Evolutionary conservation across 2,113 vertebrate genomes (phyloP).

Genomic region (Dasyurus viverrinus): DNA sequence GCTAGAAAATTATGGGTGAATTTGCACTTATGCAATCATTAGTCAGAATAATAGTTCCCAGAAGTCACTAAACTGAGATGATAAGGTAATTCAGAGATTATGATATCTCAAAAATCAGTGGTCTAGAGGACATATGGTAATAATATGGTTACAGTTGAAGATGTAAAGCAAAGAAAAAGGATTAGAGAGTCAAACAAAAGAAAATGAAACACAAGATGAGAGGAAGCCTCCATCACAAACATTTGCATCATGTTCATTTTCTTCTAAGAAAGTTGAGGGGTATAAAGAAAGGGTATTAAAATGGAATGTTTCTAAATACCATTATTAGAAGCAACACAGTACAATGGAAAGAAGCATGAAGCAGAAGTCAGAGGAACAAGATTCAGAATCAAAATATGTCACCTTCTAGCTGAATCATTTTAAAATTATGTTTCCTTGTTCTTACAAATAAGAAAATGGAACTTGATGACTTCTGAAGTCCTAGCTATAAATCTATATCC

Average conservation of each 20-base stretch:
- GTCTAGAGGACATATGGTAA: not conserved
- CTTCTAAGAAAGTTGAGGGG: conserved; percentile 11
- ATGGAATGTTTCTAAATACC: not conserved
- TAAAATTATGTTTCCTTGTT: not conserved
- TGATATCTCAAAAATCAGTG: not conserved
- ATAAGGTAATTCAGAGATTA: not conserved
- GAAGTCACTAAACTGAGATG: not conserved
- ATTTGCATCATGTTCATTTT: not conserved
- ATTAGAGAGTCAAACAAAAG: not conserved
- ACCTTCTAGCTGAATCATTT: not conserved
- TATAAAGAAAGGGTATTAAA: not conserved
- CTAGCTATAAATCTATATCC: not conserved
- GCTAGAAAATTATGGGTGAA: not conserved
- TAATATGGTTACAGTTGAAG: not conserved
- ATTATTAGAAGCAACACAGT: not conserved
- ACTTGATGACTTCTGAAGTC: not conserved
- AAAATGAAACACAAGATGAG: not conserved
- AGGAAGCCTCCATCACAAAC: not conserved
- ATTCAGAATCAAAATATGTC: not conserved
- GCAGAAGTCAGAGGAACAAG: not conserved
- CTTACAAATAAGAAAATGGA: not conserved
- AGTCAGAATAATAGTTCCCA: not conserved
- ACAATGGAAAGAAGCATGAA: not conserved
- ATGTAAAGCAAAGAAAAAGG: not conserved
- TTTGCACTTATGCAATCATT: not conserved